Percentiles rank a stretch among this genome's conserved stretches.
Conservation (phyloP, 2,888 invertebrate genomes). For the Cosmia trapezina region DNA sequence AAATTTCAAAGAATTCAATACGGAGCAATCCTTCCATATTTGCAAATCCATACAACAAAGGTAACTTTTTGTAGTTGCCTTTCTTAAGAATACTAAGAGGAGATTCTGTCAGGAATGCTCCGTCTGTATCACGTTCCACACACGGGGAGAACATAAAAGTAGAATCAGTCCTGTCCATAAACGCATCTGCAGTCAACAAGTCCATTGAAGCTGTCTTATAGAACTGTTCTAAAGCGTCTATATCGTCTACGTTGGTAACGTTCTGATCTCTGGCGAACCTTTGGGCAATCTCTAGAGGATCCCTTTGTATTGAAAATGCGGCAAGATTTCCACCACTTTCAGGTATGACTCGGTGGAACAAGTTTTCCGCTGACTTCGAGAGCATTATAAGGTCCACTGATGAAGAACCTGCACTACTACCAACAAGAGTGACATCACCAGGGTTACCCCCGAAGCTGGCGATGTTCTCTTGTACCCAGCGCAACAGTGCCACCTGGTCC, state of each 20-base stretch:
- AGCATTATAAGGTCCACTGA: constrained; percentile 73
- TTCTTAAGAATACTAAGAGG: constrained; percentile 71
- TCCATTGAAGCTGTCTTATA: constrained; percentile 65
- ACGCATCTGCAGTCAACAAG: constrained; percentile 60
- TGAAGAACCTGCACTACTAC: constrained; percentile 73
- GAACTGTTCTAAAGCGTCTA: constrained; percentile 73
- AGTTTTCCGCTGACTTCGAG: constrained; percentile 68
- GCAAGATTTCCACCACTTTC: constrained; percentile 74
- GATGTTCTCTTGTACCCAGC: constrained; percentile 77
- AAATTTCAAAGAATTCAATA: constrained; percentile 63
- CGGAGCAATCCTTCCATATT: constrained; percentile 73
- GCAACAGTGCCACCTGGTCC: constrained; percentile 72
- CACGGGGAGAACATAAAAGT: constrained; percentile 64
- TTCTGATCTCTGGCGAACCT: constrained; percentile 64
- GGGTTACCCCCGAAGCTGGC: constrained; percentile 76
- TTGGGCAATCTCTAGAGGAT: constrained; percentile 73
- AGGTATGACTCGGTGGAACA: constrained; percentile 74
- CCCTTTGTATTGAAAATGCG: constrained; percentile 66
- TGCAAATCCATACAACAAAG: constrained; percentile 68
- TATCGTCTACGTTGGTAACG: constrained; percentile 68
- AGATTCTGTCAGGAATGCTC: constrained; percentile 71
- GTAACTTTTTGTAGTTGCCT: constrained; percentile 66
- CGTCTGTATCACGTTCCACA: constrained; percentile 53
- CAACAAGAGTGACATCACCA: constrained; percentile 74
- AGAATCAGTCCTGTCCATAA: constrained; percentile 50